Conservation (phyloP, 2,888 invertebrate genomes). For the Nomada fucata region DNA sequence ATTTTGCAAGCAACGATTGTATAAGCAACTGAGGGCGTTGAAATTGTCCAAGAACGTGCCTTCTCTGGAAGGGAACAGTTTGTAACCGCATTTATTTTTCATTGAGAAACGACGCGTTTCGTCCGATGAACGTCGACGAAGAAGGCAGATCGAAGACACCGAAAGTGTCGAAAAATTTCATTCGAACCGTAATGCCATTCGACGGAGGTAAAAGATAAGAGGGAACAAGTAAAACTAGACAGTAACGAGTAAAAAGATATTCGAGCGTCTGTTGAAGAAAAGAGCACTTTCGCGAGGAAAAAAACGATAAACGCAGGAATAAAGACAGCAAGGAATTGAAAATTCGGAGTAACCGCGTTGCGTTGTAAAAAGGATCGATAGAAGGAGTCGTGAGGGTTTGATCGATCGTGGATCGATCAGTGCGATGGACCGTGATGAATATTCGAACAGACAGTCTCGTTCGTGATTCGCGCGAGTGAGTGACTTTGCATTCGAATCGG, state of each 20-base stretch:
- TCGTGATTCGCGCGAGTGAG: conserved; percentile 21
- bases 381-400: background rate
- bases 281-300: background rate
- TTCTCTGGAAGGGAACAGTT: conserved; percentile 35
- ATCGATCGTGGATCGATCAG: background rate
- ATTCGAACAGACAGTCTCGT: conserved; percentile 10
- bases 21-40: conserved; percentile 91
- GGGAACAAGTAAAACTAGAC: background rate
- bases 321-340: background rate
- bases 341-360: background rate
- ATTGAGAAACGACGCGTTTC: background rate
- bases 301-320: background rate
- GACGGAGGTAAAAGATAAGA: background rate
- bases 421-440: conserved; percentile 3
- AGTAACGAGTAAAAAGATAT: background rate
- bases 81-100: conserved; percentile 15
- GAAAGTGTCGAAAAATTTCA: background rate
- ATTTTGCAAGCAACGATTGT: conserved; percentile 93
- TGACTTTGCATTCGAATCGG: conserved; percentile 24
- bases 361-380: background rate
- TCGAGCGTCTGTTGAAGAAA: too few relatives aligned
- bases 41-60: conserved; percentile 84
- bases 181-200: background rate
- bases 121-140: background rate
- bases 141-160: background rate